Percentiles rank a stretch among this genome's conserved stretches.
Evolutionary conservation across 2,113 vertebrate genomes (phyloP).

Genomic region (Lophochroa leadbeateri): DNA sequence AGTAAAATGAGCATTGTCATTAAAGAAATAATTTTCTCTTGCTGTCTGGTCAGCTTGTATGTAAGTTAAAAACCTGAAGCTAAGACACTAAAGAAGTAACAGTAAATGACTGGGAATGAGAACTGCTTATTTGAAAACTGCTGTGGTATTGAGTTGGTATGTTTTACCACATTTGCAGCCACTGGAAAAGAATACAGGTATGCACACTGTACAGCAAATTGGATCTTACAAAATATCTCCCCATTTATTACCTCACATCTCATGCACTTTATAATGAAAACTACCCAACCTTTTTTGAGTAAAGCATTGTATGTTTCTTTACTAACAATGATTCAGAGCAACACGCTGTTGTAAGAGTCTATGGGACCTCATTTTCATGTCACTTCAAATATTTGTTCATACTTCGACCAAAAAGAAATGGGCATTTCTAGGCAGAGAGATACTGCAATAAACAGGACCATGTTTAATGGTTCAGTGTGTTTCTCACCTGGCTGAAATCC

Average conservation of each 20-base stretch:
- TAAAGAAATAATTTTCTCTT: neutral
- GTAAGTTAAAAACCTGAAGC: neutral
- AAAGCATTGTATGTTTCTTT: neutral
- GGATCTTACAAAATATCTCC: neutral
- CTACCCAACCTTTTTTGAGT: neutral
- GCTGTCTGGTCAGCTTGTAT: neutral
- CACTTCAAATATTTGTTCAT: constrained; percentile 5
- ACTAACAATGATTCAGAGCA: neutral
- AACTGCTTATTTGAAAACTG: neutral
- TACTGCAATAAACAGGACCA: neutral
- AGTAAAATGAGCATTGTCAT: neutral
- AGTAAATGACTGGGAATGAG: neutral
- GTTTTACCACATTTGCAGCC: neutral
- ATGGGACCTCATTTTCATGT: neutral
- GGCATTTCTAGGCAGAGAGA: neutral
- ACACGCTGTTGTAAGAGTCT: neutral
- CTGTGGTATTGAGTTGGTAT: neutral
- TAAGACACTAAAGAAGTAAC: neutral
- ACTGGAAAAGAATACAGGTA: neutral
- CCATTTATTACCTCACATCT: neutral
- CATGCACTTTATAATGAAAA: neutral
- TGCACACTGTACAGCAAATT: neutral
- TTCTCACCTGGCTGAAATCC: neutral
- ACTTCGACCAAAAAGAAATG: neutral
- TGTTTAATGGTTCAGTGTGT: neutral